Percentiles rank a stretch among this genome's conserved stretches.
These are phyloP conservation scores for Drosophila arizonae DNA, from an alignment of 1,140 invertebrate genomes.

Conservation along the genomic window DNA sequence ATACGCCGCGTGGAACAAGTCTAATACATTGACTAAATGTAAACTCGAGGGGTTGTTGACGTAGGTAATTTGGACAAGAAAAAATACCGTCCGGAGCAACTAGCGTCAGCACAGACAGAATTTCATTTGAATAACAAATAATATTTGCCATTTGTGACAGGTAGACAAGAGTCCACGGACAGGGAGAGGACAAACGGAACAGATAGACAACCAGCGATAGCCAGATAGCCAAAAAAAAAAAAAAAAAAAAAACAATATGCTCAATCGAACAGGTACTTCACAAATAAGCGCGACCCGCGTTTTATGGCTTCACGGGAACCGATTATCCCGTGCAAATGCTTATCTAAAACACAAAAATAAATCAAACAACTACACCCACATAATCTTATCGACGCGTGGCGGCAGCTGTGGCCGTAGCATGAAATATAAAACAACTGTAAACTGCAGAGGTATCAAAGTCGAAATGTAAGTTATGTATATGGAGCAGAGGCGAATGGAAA, in stretches of 20 bases:
- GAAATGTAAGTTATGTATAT: conserved; percentile 10
- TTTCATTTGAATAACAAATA: conserved; percentile 79
- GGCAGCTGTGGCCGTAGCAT: conserved; percentile 8
- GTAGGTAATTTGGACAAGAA: conserved; percentile 59
- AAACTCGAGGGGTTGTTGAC: conserved; percentile 69
- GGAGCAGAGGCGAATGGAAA: conserved; percentile 47
- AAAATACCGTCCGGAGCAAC: conserved; percentile 27
- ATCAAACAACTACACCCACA: not conserved
- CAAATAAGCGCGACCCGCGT: conserved; percentile 31
- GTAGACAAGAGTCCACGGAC: conserved; percentile 38
- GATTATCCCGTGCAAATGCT: conserved; percentile 28
- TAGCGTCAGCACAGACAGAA: conserved; percentile 49
- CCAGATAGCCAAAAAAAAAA: not conserved
- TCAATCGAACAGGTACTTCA: conserved; percentile 19
- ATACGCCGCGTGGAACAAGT: conserved; percentile 69
- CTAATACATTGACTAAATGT: conserved; percentile 71
- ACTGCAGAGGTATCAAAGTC: conserved; percentile 35
- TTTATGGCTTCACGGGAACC: conserved; percentile 45
- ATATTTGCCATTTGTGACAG: conserved; percentile 54
- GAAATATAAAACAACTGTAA: conserved; percentile 39
- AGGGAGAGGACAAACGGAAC: not conserved
- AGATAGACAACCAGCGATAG: conserved; percentile 10
- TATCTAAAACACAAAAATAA: conserved; percentile 18
- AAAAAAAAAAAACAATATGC: not conserved
- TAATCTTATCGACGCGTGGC: conserved; percentile 41